phyloP scores from a whole-genome alignment of 1,140 invertebrate genomes.

The Leptopilina boulardi region DNA sequence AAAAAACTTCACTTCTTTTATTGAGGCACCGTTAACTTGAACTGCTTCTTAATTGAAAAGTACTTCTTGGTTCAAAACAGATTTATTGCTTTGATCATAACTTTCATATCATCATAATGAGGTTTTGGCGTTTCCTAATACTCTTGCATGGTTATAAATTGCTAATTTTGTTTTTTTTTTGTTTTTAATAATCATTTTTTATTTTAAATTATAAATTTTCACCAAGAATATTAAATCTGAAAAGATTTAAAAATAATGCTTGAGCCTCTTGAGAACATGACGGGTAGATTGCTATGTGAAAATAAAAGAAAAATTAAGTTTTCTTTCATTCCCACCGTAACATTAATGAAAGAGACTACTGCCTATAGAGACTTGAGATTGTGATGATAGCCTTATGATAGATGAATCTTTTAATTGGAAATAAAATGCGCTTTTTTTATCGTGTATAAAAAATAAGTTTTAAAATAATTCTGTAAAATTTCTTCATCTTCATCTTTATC shows the following conservation, averaged over 20 bases:
- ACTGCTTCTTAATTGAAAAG: conserved; percentile 10
- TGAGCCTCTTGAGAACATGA: conserved; percentile 1
- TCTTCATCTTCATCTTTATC: background rate
- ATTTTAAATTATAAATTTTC: background rate
- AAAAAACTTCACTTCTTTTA: conserved; percentile 19
- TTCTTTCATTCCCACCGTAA: background rate
- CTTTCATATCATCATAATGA: background rate
- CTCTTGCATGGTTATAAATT: background rate
- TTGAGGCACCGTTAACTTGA: background rate
- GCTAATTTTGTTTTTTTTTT: background rate
- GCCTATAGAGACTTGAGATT: background rate
- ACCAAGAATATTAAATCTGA: too few relatives aligned
- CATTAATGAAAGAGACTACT: conserved; percentile 11
- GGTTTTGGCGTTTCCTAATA: background rate
- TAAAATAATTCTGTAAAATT: background rate
- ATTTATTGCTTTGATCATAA: conserved; percentile 9
- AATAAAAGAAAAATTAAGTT: background rate
- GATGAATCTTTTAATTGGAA: conserved; percentile 2
- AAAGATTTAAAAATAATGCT: background rate
- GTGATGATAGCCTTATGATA: background rate
- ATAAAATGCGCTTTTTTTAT: background rate
- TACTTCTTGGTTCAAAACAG: background rate
- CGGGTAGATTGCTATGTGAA: background rate
- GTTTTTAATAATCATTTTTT: background rate
- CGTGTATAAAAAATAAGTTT: background rate